Evolutionary conservation across 2,888 invertebrate genomes (phyloP).

Genomic region (Nysson spinosus): DNA sequence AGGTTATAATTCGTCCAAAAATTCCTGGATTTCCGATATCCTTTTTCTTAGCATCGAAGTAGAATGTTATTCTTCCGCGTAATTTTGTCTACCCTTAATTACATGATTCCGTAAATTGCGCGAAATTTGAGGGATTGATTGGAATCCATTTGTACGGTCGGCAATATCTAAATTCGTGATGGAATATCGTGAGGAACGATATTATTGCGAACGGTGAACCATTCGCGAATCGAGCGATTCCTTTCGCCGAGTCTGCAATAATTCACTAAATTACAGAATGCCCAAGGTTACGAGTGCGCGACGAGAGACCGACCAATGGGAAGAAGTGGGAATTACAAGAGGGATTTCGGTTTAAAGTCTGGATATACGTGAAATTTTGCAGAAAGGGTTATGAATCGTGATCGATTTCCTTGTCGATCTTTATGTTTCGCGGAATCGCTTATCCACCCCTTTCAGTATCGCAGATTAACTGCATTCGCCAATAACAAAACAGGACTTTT

Average conservation of each 20-base stretch:
- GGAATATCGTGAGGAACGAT: too few species aligned
- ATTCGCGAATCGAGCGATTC: slow-evolving; percentile 50
- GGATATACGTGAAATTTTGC: slow-evolving; percentile 29
- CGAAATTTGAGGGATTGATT: neutral
- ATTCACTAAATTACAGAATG: slow-evolving; percentile 71
- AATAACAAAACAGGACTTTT: slow-evolving; percentile 14
- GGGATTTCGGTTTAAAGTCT: slow-evolving; percentile 15
- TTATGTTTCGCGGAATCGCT: slow-evolving; percentile 44
- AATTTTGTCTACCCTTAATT: too few species aligned
- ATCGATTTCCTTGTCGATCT: slow-evolving; percentile 39
- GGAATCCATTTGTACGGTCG: neutral
- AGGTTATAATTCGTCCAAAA: too few species aligned
- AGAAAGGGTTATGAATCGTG: slow-evolving; percentile 27
- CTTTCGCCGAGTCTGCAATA: slow-evolving; percentile 60
- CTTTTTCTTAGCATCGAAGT: too few species aligned
- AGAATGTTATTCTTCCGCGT: too few species aligned
- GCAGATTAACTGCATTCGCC: slow-evolving; percentile 45
- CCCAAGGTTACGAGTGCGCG: slow-evolving; percentile 65
- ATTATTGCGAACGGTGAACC: slow-evolving; percentile 19
- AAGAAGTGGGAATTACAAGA: slow-evolving; percentile 7
- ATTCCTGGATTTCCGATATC: neutral
- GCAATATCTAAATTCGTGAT: too few species aligned
- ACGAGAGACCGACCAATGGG: slow-evolving; percentile 50
- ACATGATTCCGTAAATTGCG: neutral
- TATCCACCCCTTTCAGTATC: slow-evolving; percentile 20